Percentiles rank a stretch among this genome's conserved stretches.
phyloP scores from a whole-genome alignment of 92 coral and sea anemone genomes.

The Actinostola sp. region DNA sequence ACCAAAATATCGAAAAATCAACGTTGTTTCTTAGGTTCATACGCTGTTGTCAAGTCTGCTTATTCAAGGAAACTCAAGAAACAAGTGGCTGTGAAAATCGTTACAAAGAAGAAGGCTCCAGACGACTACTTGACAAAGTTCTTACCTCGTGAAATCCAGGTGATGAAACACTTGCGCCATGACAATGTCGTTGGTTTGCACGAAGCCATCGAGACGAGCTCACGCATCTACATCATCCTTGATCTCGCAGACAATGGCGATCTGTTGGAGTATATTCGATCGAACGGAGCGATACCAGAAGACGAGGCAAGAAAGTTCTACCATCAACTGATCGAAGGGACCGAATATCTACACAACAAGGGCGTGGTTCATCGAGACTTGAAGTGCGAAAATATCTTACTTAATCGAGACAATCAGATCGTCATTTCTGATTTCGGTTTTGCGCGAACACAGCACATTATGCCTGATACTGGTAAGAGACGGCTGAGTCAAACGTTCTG shows the following conservation, averaged over 20 bases:
- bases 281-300: constrained; percentile 88
- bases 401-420: constrained; percentile 80
- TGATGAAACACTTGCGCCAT: constrained; percentile 92
- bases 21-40: constrained; percentile 58
- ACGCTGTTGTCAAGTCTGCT: constrained; percentile 95
- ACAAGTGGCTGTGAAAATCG: constrained; percentile 91
- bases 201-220: constrained; percentile 97
- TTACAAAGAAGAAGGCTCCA: constrained; percentile 92
- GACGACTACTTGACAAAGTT: constrained; percentile 94
- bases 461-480: constrained; percentile 83
- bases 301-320: constrained; percentile 86
- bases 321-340: constrained; percentile 88
- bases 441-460: constrained; percentile 83
- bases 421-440: constrained; percentile 96
- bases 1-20: neutral
- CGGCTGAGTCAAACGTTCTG: constrained; percentile 92
- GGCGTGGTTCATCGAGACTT: constrained; percentile 96
- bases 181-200: constrained; percentile 86
- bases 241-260: constrained; percentile 99
- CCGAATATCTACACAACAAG: constrained; percentile 81
- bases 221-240: constrained; percentile 90
- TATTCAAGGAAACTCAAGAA: constrained; percentile 88
- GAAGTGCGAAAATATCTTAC: constrained; percentile 92
- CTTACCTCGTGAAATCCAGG: constrained; percentile 96
- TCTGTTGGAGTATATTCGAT: constrained; percentile 85